Conservation (phyloP, 1,140 invertebrate genomes). For the Drosophila cardini region DNA sequence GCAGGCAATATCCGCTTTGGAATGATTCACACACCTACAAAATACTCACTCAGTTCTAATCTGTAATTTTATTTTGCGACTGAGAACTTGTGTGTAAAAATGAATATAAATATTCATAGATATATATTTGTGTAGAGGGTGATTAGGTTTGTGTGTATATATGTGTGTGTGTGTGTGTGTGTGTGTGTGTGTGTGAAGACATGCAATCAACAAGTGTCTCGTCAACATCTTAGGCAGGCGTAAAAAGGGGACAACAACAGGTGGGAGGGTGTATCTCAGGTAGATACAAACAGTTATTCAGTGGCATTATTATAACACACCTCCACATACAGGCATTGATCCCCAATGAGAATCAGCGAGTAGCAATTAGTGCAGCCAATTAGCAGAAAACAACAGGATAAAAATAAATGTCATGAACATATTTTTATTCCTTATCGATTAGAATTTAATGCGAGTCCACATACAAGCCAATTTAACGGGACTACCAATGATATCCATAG, state of each 20-base stretch:
- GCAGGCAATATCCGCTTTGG: background rate
- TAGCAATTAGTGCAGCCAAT: background rate
- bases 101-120: no score
- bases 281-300: no score
- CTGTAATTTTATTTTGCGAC: background rate
- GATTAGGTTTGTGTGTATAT: background rate
- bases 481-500: no score
- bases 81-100: no score
- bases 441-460: background rate
- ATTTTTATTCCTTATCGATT: background rate
- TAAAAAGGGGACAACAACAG: no score
- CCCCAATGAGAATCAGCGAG: background rate
- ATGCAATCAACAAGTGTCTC: no score
- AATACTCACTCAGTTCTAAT: background rate
- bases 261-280: no score
- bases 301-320: background rate
- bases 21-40: slow-evolving; percentile 19
- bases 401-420: background rate
- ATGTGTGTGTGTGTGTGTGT: background rate
- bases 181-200: background rate
- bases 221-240: no score
- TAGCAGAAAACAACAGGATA: background rate
- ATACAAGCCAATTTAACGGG: background rate
- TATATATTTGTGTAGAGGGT: no score
- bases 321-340: background rate